Percentiles rank a stretch among this genome's conserved stretches.
phyloP scores from a whole-genome alignment of 2,797 vertebrate species.

The Sebastes minor region DNA sequence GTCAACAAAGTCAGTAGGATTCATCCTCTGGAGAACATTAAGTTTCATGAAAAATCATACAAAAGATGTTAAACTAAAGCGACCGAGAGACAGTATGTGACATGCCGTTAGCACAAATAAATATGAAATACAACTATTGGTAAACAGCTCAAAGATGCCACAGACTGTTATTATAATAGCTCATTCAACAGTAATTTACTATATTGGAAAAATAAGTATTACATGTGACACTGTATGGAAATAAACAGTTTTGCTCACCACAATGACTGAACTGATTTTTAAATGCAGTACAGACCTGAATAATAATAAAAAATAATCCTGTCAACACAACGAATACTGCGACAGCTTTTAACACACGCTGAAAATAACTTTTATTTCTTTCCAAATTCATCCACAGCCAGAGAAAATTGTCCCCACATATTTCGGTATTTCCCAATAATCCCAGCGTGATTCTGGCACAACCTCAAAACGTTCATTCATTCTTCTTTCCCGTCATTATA shows the following conservation, averaged over 20 bases:
- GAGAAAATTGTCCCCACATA: constrained; percentile 58
- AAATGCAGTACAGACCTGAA: not conserved
- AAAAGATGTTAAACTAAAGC: not conserved
- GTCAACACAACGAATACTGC: constrained; percentile 1
- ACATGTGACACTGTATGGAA: not conserved
- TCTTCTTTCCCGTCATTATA: constrained; percentile 61
- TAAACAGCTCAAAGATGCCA: not conserved
- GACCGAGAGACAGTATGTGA: not conserved
- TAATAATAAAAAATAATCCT: not conserved
- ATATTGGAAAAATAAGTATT: not conserved
- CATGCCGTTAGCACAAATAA: not conserved
- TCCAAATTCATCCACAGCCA: constrained; percentile 37
- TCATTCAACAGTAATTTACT: not conserved
- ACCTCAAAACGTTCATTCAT: constrained; percentile 28
- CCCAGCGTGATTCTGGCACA: constrained; percentile 42
- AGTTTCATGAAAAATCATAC: not conserved
- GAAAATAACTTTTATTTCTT: constrained; percentile 46
- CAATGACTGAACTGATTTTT: constrained; percentile 7
- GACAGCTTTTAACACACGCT: not conserved
- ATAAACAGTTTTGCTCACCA: not conserved
- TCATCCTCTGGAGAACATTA: not conserved
- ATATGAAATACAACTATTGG: not conserved
- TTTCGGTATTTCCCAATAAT: constrained; percentile 54
- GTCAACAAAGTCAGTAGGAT: not conserved
- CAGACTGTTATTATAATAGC: not conserved